Evolutionary conservation across 2,888 invertebrate genomes (phyloP), one percentile per base, ranked within the genome.

Genomic region (Platypus cylindrus): DNA sequence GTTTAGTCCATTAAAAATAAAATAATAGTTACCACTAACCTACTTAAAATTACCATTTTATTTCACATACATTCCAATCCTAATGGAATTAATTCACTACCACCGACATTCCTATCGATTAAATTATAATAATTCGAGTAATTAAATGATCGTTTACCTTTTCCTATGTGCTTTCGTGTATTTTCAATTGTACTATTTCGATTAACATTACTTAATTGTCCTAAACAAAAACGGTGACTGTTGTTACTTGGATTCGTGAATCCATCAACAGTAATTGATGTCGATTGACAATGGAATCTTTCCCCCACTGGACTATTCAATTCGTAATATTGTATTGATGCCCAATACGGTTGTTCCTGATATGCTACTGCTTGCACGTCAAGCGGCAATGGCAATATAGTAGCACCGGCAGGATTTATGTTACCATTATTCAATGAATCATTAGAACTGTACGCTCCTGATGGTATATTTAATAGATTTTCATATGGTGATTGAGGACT

Each of bases 171-270:
- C 49, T 94, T 74, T 51, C 98, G 75, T 11, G 97, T 97, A 58
- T 95, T 97, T 63, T 98, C 98, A 52, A 98, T 95, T 8, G 95
- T 95, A 9, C 93, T 90, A 63, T 97, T 98, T 41, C 98, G 72
- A 66, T 99, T 98, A 30, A 99, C 97, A 59, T 99, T 98, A 43
- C 94, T 93, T 43, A 98, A 67, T 51, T 94, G 84, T 0, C 97
- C 97, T 23, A 98, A 73, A 54, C 95, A 97, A 63, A 97, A 97
- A 32, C 95, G 71, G 57, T 90, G 87, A 35, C 84, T 80, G 59
- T 91, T 87, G 58, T 89, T 87, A 45, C 86, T 87, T 0, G 97
- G 97, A 64, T 97, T 93, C 37, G 95, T 97, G 58, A 94, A 97
- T 7, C 97, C 97, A 61, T 97, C 97, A 1, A 98, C 90, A 34